Conservation (phyloP, 2,888 invertebrate species). For the Epistrophella euchroma region DNA sequence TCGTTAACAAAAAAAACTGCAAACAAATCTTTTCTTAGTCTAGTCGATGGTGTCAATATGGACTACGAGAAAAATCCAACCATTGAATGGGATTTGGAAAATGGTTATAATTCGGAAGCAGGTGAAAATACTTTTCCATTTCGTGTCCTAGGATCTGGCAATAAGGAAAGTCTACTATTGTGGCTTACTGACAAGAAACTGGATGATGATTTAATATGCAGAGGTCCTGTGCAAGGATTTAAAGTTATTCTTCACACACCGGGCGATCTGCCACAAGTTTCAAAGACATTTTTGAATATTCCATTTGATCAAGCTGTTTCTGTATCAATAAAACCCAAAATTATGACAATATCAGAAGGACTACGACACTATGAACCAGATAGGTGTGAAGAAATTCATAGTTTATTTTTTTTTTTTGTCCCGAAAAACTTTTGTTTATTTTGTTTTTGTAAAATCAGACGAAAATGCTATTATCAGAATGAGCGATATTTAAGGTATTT, state of each 20-base stretch:
- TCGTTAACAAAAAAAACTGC: too few relatives aligned
- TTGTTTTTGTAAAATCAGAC: background rate
- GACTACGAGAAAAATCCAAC: background rate
- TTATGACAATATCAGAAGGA: slow-evolving; percentile 88
- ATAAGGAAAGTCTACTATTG: slow-evolving; percentile 13
- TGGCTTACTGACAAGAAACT: slow-evolving; percentile 1
- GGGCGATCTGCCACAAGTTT: slow-evolving; percentile 69
- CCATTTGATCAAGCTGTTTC: slow-evolving; percentile 87
- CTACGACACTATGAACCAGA: slow-evolving; percentile 85
- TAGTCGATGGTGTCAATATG: slow-evolving; percentile 3
- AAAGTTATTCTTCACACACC: slow-evolving; percentile 53
- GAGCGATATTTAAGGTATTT: slow-evolving; percentile 41
- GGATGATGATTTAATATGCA: slow-evolving; percentile 28
- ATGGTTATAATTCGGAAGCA: slow-evolving; percentile 4
- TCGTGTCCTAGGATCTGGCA: slow-evolving; percentile 24
- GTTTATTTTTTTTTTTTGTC: background rate
- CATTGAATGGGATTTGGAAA: slow-evolving; percentile 30
- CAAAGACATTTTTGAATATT: slow-evolving; percentile 87
- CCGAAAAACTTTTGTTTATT: background rate
- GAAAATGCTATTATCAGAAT: slow-evolving; percentile 27
- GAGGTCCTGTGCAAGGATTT: slow-evolving; percentile 39
- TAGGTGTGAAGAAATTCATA: slow-evolving; percentile 73
- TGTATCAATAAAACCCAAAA: slow-evolving; percentile 88
- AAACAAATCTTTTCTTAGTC: background rate
- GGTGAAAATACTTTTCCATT: slow-evolving; percentile 17